Conservation (phyloP, 1,140 invertebrate species). For the Drosophila simulans region DNA sequence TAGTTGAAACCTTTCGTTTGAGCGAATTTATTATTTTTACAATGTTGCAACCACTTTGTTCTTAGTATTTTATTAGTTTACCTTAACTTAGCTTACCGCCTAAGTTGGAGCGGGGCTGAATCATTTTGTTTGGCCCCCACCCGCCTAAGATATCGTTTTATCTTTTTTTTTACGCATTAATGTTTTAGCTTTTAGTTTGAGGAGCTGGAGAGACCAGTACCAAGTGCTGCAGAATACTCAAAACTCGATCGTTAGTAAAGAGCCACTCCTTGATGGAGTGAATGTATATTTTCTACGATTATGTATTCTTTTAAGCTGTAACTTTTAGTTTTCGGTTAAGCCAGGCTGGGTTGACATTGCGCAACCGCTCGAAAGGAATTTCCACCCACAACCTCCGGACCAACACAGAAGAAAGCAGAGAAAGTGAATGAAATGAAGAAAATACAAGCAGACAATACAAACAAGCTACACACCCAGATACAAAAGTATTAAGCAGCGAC, state of each 20-base stretch:
- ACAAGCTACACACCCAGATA: conserved; percentile 33
- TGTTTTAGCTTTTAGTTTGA: conserved; percentile 42
- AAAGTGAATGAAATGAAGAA: neutral
- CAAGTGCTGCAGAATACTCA: conserved; percentile 79
- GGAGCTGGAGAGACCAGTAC: conserved; percentile 62
- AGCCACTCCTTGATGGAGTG: conserved; percentile 41
- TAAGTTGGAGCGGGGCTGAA: conserved; percentile 40
- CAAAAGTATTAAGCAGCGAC: conserved; percentile 75
- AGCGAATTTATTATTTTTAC: conserved; percentile 80
- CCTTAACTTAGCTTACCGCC: conserved; percentile 38
- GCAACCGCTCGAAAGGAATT: conserved; percentile 19
- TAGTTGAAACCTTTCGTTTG: conserved; percentile 68
- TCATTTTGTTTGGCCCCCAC: conserved; percentile 24
- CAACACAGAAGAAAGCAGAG: conserved; percentile 29
- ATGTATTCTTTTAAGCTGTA: conserved; percentile 27
- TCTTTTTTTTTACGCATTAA: conserved; percentile 44
- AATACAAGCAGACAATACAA: conserved; percentile 46
- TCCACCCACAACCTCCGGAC: conserved; percentile 51
- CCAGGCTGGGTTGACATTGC: conserved; percentile 4
- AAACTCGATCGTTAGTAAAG: conserved; percentile 24
- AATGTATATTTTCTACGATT: conserved; percentile 41
- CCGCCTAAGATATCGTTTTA: conserved; percentile 32
- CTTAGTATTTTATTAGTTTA: conserved; percentile 60
- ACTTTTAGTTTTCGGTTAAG: conserved; percentile 16
- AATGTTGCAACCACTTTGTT: conserved; percentile 48